Evolutionary conservation across 1,140 invertebrate species (phyloP), one percentile per base, ranked within the genome.

Genomic region (Manduca sexta): DNA sequence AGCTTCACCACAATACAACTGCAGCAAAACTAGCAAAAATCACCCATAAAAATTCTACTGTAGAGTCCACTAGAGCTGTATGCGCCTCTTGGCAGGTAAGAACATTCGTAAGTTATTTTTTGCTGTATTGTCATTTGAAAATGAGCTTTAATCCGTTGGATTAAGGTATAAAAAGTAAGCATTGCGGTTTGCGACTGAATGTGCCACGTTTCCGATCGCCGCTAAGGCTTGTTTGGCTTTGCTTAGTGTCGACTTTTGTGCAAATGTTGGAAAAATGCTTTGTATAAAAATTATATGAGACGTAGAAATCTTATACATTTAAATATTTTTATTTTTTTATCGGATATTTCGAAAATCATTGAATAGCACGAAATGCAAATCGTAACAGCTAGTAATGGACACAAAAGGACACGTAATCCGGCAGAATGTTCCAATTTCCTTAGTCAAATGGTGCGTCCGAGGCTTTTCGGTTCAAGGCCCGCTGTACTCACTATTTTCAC

Each of bases 181-280:
- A 17, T 35, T 35, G 2, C 17, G 38, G 13, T 45, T 46, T 40
- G 48, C 35, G 18, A 51, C 49, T 54, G 38, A 31, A 29, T 17
- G 39, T 51, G 52, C 41, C 45, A 53, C 33, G 55, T 49, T 59
- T 50, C 44, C 33, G 44, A 59, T 50, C 37, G 40, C 16, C 38
- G 37, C 38, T 34, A 49, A 37, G 47, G 42, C 47, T 50, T 58
- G 45, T 59, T 47, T 51, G 44, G 40, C 45, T 59, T 53, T 46
- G 43, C 43, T 45, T 31, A 15, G 37, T 58, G 49, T 58, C 50
- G 45, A 49, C 38, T 58, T 58, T 49, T 17, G 47, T 40, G 42
- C 30, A 58, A 52, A 49, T 49, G 37, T 31, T 51, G 37, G 42
- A 50, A 43, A 53, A 33, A 43, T 46, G n/a, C 44, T 34, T 39